phyloP scores from a whole-genome alignment of 2,113 vertebrate genomes.

The Mesoclemmys tuberculata region DNA sequence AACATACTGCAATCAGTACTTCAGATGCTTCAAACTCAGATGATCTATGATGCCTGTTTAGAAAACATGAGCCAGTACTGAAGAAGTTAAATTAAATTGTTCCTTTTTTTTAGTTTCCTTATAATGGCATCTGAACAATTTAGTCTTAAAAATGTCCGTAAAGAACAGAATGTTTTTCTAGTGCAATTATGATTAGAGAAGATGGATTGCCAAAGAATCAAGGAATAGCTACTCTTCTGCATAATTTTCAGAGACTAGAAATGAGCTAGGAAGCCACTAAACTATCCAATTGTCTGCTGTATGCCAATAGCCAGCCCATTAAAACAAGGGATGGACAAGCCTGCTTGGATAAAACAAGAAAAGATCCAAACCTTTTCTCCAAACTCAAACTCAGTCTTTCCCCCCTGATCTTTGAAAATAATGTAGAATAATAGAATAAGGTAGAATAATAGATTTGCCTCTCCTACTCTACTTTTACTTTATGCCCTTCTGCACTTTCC shows the following conservation, averaged over 20 bases:
- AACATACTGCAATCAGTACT: slow-evolving; percentile 52
- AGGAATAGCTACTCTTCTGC: slow-evolving; percentile 40
- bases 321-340: neutral
- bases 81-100: slow-evolving; percentile 72
- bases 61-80: slow-evolving; percentile 48
- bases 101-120: slow-evolving; percentile 55
- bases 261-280: neutral
- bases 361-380: neutral
- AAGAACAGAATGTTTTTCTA: slow-evolving; percentile 2
- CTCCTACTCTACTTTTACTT: neutral
- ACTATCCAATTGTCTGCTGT: neutral
- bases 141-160: slow-evolving; percentile 46
- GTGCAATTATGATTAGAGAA: slow-evolving; percentile 64
- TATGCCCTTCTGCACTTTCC: neutral
- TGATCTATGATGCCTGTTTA: slow-evolving; percentile 53
- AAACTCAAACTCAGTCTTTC: neutral
- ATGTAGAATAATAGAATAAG: too few relatives aligned
- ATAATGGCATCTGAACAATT: slow-evolving; percentile 51
- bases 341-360: neutral
- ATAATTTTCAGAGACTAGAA: neutral
- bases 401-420: neutral
- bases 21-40: slow-evolving; percentile 36
- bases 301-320: neutral
- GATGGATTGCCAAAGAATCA: slow-evolving; percentile 42
- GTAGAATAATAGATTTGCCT: too few relatives aligned